Conservation (phyloP, 1,140 invertebrate species). For the Zeugodacus cucurbitae region DNA sequence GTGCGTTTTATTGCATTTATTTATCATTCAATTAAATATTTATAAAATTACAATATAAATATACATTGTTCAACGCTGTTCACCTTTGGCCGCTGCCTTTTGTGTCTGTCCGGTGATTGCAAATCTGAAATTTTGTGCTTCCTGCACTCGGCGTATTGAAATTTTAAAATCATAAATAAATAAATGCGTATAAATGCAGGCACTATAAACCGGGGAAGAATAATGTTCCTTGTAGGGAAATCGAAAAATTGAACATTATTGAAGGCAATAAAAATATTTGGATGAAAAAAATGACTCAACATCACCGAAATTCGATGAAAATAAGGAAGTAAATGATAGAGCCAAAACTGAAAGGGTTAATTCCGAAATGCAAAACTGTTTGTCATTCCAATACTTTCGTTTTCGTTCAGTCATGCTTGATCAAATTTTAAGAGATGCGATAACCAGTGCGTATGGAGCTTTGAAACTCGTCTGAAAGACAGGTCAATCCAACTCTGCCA, state of each 20-base stretch:
- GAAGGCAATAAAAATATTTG: too few relatives aligned
- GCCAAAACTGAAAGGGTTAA: too few relatives aligned
- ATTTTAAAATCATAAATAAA: neutral
- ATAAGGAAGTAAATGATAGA: too few relatives aligned
- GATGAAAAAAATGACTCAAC: too few relatives aligned
- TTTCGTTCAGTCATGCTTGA: too few relatives aligned
- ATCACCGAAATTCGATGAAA: too few relatives aligned
- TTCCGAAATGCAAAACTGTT: too few relatives aligned
- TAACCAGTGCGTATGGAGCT: too few relatives aligned
- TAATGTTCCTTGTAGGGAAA: neutral
- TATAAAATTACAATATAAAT: slow-evolving; percentile 34
- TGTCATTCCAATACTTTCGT: too few relatives aligned
- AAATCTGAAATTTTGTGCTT: neutral
- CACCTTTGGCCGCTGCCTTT: neutral
- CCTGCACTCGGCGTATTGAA: neutral
- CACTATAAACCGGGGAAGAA: neutral
- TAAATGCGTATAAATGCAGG: neutral
- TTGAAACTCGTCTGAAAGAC: too few relatives aligned
- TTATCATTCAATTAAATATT: slow-evolving; percentile 36
- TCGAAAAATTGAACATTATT: neutral
- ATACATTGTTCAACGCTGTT: neutral
- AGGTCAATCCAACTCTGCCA: too few relatives aligned
- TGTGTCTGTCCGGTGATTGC: neutral
- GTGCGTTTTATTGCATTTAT: neutral
- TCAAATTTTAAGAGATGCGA: too few relatives aligned